phyloP scores from a whole-genome alignment of 2,113 vertebrate genomes.

The Rhagologus leucostigma region DNA sequence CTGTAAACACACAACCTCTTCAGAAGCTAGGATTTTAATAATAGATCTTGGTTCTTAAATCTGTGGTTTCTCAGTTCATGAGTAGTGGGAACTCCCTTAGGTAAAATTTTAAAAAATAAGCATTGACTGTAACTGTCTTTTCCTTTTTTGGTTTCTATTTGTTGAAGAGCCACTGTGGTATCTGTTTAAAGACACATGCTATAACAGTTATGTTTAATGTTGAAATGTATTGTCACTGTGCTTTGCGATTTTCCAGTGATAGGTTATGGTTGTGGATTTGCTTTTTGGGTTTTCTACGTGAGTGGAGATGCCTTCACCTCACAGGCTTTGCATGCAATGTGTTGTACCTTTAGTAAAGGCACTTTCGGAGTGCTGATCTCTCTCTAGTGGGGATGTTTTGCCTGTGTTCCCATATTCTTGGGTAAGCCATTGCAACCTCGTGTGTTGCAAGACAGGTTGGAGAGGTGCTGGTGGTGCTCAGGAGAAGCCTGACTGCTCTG shows the following conservation, averaged over 20 bases:
- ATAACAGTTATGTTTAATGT: background rate
- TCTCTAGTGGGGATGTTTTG: background rate
- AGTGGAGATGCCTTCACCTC: background rate
- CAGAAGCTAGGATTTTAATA: background rate
- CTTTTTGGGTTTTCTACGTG: background rate
- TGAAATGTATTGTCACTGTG: background rate
- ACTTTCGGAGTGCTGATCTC: background rate
- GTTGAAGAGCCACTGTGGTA: constrained; percentile 7
- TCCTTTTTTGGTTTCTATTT: background rate
- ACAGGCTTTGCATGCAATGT: background rate
- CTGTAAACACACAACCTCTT: background rate
- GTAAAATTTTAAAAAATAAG: constrained; percentile 13
- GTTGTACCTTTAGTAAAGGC: background rate
- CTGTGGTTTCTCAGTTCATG: background rate
- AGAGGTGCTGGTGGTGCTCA: background rate
- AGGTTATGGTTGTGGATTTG: background rate
- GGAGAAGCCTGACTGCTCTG: background rate
- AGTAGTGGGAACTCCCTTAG: constrained; percentile 37
- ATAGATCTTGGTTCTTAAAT: background rate
- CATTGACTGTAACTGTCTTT: constrained; percentile 41
- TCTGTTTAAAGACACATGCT: constrained; percentile 38
- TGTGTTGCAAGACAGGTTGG: background rate
- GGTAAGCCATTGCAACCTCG: background rate
- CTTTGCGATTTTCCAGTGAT: background rate
- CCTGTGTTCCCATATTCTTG: background rate